Evolutionary conservation across 2,113 vertebrate genomes (phyloP).

Genomic region (Camelus dromedarius): DNA sequence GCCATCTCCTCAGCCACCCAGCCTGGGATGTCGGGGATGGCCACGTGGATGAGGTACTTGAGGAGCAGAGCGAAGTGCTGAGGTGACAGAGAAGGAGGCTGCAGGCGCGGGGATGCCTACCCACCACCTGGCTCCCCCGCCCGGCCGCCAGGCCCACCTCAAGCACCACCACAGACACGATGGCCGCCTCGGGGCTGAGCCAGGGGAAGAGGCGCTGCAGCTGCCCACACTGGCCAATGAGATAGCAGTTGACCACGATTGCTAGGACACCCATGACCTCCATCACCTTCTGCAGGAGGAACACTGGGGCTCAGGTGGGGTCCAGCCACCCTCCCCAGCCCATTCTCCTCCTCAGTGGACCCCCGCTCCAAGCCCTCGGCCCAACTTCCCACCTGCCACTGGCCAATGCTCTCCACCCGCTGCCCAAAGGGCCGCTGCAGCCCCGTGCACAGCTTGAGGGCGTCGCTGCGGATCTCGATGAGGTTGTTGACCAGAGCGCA

Average conservation of each 20-base stretch:
- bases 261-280: conserved; percentile 97
- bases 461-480: conserved; percentile 97
- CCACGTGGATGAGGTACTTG: conserved; percentile 96
- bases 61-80: conserved; percentile 96
- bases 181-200: conserved; percentile 97
- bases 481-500: conserved; percentile 98
- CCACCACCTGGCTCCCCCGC: accelerated
- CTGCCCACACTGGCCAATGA: conserved; percentile 99
- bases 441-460: conserved; percentile 97
- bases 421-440: conserved; percentile 96
- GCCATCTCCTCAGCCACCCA: conserved; percentile 98
- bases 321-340: neutral
- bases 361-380: neutral
- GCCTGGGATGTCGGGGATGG: conserved; percentile 95
- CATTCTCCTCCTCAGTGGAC: accelerated
- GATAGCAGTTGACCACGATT: conserved; percentile 98
- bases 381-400: conserved; percentile 93
- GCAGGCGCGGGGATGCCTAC: neutral
- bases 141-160: conserved; percentile 88
- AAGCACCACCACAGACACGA: conserved; percentile 97
- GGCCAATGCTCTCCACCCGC: conserved; percentile 95
- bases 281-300: conserved; percentile 93
- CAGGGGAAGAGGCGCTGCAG: conserved; percentile 96
- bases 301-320: accelerated
- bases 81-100: neutral